A percentile compares a stretch with the other conserved stretches of the same genome.
These are phyloP conservation scores for Montipora foliosa DNA, from an alignment of 64 coral and sea anemone genomes.

Conservation along the genomic window DNA sequence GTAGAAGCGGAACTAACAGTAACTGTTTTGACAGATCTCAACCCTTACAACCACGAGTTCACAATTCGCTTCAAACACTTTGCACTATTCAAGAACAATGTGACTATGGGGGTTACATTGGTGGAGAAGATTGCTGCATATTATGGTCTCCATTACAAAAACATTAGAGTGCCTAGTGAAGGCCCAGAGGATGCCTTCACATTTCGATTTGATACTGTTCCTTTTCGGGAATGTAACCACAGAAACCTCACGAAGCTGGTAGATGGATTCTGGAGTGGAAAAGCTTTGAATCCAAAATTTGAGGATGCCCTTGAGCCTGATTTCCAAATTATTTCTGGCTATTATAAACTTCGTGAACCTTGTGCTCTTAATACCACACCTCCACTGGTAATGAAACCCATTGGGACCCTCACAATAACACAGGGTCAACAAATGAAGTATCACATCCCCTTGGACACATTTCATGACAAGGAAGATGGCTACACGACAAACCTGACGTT, in stretches of 20 bases:
- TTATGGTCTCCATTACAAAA: constrained; percentile 14
- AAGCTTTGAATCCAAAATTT: constrained; percentile 17
- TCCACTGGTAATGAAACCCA: neutral
- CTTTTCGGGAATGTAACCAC: constrained; percentile 13
- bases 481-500: constrained; percentile 39
- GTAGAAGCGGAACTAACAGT: neutral
- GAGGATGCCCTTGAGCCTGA: constrained; percentile 15
- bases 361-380: constrained; percentile 16
- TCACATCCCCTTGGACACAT: constrained; percentile 33
- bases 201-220: constrained; percentile 54
- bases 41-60: constrained; percentile 45
- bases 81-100: constrained; percentile 12
- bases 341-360: constrained; percentile 6
- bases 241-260: constrained; percentile 3
- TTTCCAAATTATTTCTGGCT: constrained; percentile 24
- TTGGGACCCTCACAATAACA: neutral
- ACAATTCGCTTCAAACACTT: constrained; percentile 36
- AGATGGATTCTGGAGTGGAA: constrained; percentile 35
- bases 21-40: neutral
- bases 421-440: constrained; percentile 34
- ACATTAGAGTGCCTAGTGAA: constrained; percentile 35
- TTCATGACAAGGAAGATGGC: constrained; percentile 60
- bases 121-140: constrained; percentile 51
- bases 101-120: constrained; percentile 23
- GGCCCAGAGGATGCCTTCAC: constrained; percentile 17